A percentile compares a stretch with the other conserved stretches of the same genome.
phyloP scores from a whole-genome alignment of 2,888 invertebrate genomes.

The Cryptus viduatorius region DNA sequence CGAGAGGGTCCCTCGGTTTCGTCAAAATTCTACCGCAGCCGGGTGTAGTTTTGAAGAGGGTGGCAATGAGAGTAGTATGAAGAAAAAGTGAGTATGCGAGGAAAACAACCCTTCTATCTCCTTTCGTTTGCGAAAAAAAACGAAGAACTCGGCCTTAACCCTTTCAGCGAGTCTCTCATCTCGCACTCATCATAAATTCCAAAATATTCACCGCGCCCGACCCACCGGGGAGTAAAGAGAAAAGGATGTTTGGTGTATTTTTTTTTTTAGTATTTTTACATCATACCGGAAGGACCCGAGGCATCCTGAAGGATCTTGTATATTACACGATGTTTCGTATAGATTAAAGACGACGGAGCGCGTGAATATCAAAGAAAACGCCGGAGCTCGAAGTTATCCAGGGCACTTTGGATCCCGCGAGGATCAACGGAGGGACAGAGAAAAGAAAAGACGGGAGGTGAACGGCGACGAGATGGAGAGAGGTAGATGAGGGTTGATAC shows the following conservation, averaged over 20 bases:
- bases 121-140: slow-evolving; percentile 38
- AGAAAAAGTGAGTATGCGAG: neutral
- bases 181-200: slow-evolving; percentile 64
- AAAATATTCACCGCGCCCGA: slow-evolving; percentile 54
- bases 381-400: slow-evolving; percentile 8
- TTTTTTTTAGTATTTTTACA: slow-evolving; percentile 17
- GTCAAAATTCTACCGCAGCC: neutral
- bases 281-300: slow-evolving; percentile 27
- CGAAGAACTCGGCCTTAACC: neutral
- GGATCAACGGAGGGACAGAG: slow-evolving; percentile 31
- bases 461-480: slow-evolving; percentile 58
- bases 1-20: neutral
- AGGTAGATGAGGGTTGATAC: slow-evolving; percentile 8
- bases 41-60: neutral
- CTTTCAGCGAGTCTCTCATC: slow-evolving; percentile 7
- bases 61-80: neutral
- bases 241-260: slow-evolving; percentile 25
- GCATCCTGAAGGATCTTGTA: slow-evolving; percentile 49
- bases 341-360: slow-evolving; percentile 56
- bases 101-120: neutral
- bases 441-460: slow-evolving; percentile 54
- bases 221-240: neutral
- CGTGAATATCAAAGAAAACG: slow-evolving; percentile 19
- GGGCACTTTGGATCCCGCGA: slow-evolving; percentile 50
- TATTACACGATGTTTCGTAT: slow-evolving; percentile 35